phyloP scores from a whole-genome alignment of 1,140 invertebrate genomes.

The Olivierus martensii region DNA sequence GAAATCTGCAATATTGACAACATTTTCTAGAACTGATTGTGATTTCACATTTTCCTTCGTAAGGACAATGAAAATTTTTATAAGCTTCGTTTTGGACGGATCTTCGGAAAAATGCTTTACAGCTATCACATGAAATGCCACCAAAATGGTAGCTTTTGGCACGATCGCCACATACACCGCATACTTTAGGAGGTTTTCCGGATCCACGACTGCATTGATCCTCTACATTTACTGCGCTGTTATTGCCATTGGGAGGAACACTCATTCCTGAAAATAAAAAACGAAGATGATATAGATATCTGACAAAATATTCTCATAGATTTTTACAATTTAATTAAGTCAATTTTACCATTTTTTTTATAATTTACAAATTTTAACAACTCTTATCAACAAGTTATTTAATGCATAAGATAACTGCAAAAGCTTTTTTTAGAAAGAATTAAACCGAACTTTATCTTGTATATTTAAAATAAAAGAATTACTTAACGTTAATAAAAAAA shows the following conservation, averaged over 20 bases:
- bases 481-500: too few species aligned
- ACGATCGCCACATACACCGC: slow-evolving; percentile 31
- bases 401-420: too few species aligned
- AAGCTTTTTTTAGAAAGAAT: too few species aligned
- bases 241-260: slow-evolving; percentile 18
- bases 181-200: slow-evolving; percentile 27
- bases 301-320: too few species aligned
- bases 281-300: background rate
- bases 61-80: slow-evolving; percentile 27
- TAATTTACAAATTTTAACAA: too few species aligned
- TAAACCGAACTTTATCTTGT: too few species aligned
- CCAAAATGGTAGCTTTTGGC: slow-evolving; percentile 33
- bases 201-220: background rate
- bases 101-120: slow-evolving; percentile 33
- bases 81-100: slow-evolving; percentile 29
- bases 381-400: too few species aligned
- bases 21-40: slow-evolving; percentile 26
- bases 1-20: slow-evolving; percentile 31
- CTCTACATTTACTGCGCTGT: slow-evolving; percentile 3
- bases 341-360: too few species aligned
- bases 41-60: slow-evolving; percentile 28
- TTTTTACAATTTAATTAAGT: too few species aligned
- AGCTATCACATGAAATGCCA: slow-evolving; percentile 31
- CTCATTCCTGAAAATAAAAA: slow-evolving; percentile 14
- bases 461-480: too few species aligned